Base-by-base conservation (phyloP, 2,888 invertebrate genomes). In the Zhengitettix transpicula region DNA sequence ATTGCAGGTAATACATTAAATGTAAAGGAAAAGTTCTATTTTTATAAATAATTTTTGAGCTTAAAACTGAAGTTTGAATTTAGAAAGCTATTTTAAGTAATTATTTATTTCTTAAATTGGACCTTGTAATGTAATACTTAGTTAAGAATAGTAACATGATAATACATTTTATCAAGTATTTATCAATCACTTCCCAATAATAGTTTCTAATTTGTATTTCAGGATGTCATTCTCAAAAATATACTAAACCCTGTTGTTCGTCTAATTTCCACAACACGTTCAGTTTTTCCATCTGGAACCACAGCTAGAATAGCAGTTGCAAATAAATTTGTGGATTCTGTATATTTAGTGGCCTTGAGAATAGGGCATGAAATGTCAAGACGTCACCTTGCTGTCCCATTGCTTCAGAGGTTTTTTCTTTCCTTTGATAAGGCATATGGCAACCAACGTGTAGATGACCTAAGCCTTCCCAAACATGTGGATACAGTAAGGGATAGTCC, bases 181-280 rank as follows among this genome's bases (percentile, higher is more conserved):
- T 28, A 28, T 28, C 7, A 28, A 28, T 28, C 2, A 28, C 7
- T 28, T 28, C 7, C 7, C 28, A 28, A 7, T 28, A 28, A 28
- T 28, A 5, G 7, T 28, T 28, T 28, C 3, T 28, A 28, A 28
- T 28, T 28, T 62, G 59, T 58, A 58, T 72, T 77, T 44, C 75
- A 95, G 89, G 95, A 96, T 69, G 84, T 84, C 0, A 82, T 97
- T 61, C 78, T 96, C 17, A 85, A 86, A 68, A 82, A 84, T 28
- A 88, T 96, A 55, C 73, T 98, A 1, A 82, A 89, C 69, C 95
- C 95, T 14, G 81, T 87, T 0, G 80, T 95, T 1, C 81, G 87
- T 1, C 75, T 96, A 47, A 76, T 93, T 2, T 87, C 90, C 5
- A 89, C 94, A 0, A 81, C 84, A 0, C 82, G 85, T 61, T 80